A percentile compares a stretch with the other conserved stretches of the same genome.
Evolutionary conservation across 1,140 invertebrate genomes (phyloP).

Genomic region (Drosophila suzukii): DNA sequence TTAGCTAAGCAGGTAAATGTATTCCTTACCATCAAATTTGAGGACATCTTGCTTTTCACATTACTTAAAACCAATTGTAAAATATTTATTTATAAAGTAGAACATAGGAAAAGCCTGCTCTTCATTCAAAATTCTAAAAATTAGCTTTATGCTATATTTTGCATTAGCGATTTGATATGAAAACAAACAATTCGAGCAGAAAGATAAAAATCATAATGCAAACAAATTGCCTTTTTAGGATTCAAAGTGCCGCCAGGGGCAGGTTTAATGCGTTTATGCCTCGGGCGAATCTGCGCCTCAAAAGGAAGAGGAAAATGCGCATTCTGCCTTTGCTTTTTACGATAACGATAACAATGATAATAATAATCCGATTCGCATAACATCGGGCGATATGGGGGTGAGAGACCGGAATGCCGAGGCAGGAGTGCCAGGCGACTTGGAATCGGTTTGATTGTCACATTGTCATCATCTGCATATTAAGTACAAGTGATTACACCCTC

Average conservation of each 20-base stretch:
- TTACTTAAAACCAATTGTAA: no score
- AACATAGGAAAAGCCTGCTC: background rate
- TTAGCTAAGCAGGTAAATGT: no score
- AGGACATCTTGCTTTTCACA: no score
- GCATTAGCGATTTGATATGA: slow-evolving; percentile 30
- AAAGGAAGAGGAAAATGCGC: slow-evolving; percentile 40
- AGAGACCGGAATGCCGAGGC: slow-evolving; percentile 4
- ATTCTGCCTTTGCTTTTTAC: slow-evolving; percentile 47
- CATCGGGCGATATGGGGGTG: slow-evolving; percentile 17
- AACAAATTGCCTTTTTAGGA: slow-evolving; percentile 72
- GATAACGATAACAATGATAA: slow-evolving; percentile 61
- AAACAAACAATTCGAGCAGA: slow-evolving; percentile 45
- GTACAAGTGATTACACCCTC: slow-evolving; percentile 79
- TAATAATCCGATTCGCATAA: slow-evolving; percentile 61
- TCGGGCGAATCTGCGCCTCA: slow-evolving; percentile 35
- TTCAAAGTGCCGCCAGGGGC: slow-evolving; percentile 53
- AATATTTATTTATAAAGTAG: background rate
- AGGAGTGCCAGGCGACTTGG: slow-evolving; percentile 62
- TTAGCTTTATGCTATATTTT: slow-evolving; percentile 1
- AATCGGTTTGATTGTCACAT: slow-evolving; percentile 81
- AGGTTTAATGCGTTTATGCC: slow-evolving; percentile 65
- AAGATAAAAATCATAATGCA: slow-evolving; percentile 62
- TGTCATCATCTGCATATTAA: slow-evolving; percentile 82
- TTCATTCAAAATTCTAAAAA: background rate
- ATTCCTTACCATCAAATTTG: no score